Base-by-base conservation (phyloP, 2,888 invertebrate species). In the Cheilosia grossa region DNA sequence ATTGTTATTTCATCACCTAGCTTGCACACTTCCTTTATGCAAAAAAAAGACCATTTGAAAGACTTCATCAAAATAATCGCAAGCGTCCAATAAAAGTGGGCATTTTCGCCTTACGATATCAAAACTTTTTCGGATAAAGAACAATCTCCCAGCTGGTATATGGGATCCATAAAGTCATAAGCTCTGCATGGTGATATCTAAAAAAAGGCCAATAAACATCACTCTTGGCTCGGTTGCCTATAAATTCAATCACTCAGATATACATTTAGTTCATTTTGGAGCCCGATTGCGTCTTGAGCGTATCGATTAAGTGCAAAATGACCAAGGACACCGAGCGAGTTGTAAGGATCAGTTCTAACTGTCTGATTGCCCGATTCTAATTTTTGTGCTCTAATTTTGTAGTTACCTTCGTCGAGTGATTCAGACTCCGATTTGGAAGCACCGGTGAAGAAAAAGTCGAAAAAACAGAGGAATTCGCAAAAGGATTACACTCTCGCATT, bases 401-500 rank as follows among this genome's bases (percentile, higher is more conserved):
- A 66, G 73, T 49, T 74, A n/a, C 5, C 17, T 4, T 74, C 74
- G 1, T 64, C 56, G n/a, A 47, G 21, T 27, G 74, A 75, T 13
- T 67, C 75, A 4, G 75, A 75, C 30, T 33, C 67, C 4, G 75
- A 75, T 42, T 49, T 67, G 15, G 67, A 75, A 33, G 59, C 21
- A 30, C 30, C 59, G 6, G 17, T 53, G 9, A 67, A 58, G 15
- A 10, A 33, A 9, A 64, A 49, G 9, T 49, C 51, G 1, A 51
- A 49, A 59, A 66, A 51, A 10, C 21, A 15, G 15, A 56, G 19
- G 51, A 27, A 17, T 3, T 7, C 51, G 0, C n/a, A 21, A n/a
- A 27, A 24, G 17, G 17, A 51, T 30, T 2, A 17, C 33, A 21
- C 17, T 15, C n/a, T 70, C 7, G 58, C 58, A 2, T 75, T 75